Evolutionary conservation across 2,888 invertebrate genomes (phyloP), one percentile per base, ranked within the genome.

Genomic region (Rhabditophanes sp.): DNA sequence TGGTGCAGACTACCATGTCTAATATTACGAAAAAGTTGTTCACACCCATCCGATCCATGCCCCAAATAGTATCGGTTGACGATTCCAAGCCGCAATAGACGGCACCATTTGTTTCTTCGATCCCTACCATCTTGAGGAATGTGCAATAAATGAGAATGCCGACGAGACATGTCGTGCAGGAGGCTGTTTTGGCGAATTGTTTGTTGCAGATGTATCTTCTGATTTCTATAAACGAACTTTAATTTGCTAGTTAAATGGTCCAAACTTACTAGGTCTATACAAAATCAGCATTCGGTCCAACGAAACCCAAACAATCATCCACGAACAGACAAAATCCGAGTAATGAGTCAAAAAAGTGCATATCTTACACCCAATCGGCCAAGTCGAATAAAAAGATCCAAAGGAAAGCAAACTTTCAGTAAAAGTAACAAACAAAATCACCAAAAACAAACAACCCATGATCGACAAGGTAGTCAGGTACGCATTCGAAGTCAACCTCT

Each of bases 241-340:
- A 8, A 19, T 20, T 11, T 24, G 18, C 16, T 29, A 21, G 21
- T 23, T 23, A 4, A 16, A 19, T 27, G 14, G 25, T 9, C 7
- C n/a, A 14, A n/a, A 14, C 25, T 14, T 12, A 55, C 54, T 47
- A 25, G 57, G 56, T 27, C 56, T 31, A 29, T 46, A 57, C 8
- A 59, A 46, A 9, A 60, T 56, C 25, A 60, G 45, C 40, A 48
- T 50, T 11, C 58, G 41, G 32, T 60, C 60, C 23, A 49, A 52
- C 1, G 53, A 54, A 11, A 58, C 54, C 44, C 53, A 50, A 11
- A 48, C 48, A 29, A 59, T 59, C 59, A 60, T 60, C 56, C 58
- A 59, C 6, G 48, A 50, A 27, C 52, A 52, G 30, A 48, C 51
- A 34, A 60, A 60, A 30, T 60, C 60, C 30, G 50, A 60, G 30